Evolutionary conservation across 53 echinoderm and acorn worm genomes (phyloP), one percentile per base, ranked within the genome.

Genomic region (Temnopleurus reevesii): DNA sequence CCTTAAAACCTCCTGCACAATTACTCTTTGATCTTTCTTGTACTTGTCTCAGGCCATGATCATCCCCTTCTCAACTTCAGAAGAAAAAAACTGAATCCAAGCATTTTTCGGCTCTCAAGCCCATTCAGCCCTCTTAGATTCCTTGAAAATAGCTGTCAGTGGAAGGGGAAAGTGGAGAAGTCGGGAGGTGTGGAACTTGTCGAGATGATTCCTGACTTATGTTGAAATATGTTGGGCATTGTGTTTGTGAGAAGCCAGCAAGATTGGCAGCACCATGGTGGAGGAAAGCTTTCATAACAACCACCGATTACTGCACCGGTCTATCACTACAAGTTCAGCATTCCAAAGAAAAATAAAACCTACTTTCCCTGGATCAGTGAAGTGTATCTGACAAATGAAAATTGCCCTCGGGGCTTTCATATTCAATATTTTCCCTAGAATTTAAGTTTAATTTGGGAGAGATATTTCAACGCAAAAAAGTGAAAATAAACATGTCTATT

Each of bases 401-500:
- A 87, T 64, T 87, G 66, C 51, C 66, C 71, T 65, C 38, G 17
- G 54, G 71, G 86, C 51, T 47, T 66, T 71, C 49, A 87, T 87
- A 66, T 87, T 87, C 51, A 55, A 87, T 87, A 87, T 87, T 87
- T 87, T 87, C 34, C 36, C 88, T 47, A 64, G 88, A 87, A 87
- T 66, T 87, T 66, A 64, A 46, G 49, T 66, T 66, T 66, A 51
- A 66, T 87, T 87, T 87, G 53, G 46, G 51, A 38, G 47, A 87
- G 88, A 87, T 87, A 66, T 87, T 87, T 87, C 88, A 87, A 51
- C 88, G 47, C 88, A 85, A 85, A 85, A 87, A 87, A 49, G n/a
- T n/a, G 49, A 87, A 66, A 87, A 66, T 53, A 87, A 87, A 87
- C 88, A 87, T 66, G 88, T 23, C 27, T 87, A 66, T 87, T 87